Conservation (phyloP, 1,140 invertebrate genomes). For the Drosophila ficusphila region DNA sequence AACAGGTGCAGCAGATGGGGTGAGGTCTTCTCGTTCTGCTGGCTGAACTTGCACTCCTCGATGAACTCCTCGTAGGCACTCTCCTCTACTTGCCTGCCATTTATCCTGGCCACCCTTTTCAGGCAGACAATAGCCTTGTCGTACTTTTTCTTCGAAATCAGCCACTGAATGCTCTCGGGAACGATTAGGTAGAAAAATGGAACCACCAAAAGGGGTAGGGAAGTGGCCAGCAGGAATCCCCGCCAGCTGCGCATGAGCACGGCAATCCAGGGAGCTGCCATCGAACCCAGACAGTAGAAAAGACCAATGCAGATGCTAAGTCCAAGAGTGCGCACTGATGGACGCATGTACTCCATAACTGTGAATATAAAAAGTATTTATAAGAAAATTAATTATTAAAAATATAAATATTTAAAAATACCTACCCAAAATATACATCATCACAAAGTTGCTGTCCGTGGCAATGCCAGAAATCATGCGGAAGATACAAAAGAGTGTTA, state of each 20-base stretch:
- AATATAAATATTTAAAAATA: background rate
- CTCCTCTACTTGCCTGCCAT: conserved; percentile 84
- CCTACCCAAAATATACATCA: conserved; percentile 88
- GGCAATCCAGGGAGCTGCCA: conserved; percentile 86
- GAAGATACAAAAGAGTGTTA: conserved; percentile 84
- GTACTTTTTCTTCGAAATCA: conserved; percentile 85
- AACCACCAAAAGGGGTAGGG: conserved; percentile 85
- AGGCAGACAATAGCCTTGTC: conserved; percentile 86
- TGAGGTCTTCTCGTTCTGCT: conserved; percentile 42
- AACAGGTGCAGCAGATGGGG: conserved; percentile 69
- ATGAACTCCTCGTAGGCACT: conserved; percentile 83
- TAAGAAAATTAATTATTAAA: background rate
- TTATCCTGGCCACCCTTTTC: conserved; percentile 85
- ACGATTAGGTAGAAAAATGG: conserved; percentile 85
- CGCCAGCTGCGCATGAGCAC: conserved; percentile 85
- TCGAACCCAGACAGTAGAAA: conserved; percentile 86
- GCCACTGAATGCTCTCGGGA: conserved; percentile 88
- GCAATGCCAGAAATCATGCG: conserved; percentile 86
- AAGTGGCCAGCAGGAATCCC: conserved; percentile 84
- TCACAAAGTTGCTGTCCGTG: conserved; percentile 86
- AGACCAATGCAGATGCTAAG: conserved; percentile 86
- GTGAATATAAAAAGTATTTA: conserved; percentile 6
- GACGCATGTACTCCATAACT: conserved; percentile 87
- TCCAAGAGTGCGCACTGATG: conserved; percentile 86
- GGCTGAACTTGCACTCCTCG: conserved; percentile 67